Evolutionary conservation across 1,140 invertebrate species (phyloP).

Genomic region (Anadara kagoshimensis): DNA sequence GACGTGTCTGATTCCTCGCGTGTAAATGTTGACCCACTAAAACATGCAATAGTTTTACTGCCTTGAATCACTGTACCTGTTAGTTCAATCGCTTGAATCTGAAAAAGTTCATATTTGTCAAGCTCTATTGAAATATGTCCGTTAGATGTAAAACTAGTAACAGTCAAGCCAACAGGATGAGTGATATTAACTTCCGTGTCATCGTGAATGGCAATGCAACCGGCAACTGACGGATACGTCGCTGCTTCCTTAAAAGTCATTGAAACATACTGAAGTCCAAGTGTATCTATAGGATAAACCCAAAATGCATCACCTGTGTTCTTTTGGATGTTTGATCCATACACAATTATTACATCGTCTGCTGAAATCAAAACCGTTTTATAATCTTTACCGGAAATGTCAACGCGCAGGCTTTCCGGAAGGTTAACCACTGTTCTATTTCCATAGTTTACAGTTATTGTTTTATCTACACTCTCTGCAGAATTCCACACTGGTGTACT

Average conservation of each 20-base stretch:
- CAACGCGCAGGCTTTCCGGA: background rate
- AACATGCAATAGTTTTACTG: too few species aligned
- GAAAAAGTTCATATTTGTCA: background rate
- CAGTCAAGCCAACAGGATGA: background rate
- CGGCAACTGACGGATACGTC: background rate
- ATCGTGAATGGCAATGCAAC: background rate
- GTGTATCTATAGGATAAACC: background rate
- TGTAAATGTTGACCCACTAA: too few species aligned
- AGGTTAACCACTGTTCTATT: background rate
- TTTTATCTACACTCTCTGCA: too few species aligned
- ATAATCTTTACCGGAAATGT: background rate
- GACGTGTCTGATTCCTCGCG: too few species aligned
- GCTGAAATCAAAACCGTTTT: background rate
- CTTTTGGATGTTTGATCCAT: background rate
- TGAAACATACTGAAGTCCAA: background rate
- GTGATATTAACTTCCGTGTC: background rate
- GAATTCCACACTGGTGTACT: too few species aligned
- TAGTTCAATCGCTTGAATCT: background rate
- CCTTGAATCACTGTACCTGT: background rate
- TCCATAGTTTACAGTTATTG: background rate
- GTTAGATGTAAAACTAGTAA: background rate
- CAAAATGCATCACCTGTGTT: background rate
- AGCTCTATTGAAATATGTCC: background rate
- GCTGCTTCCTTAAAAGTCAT: background rate
- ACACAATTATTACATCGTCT: background rate